Base-by-base conservation (phyloP, 2,113 vertebrate species). In the Indri indri region DNA sequence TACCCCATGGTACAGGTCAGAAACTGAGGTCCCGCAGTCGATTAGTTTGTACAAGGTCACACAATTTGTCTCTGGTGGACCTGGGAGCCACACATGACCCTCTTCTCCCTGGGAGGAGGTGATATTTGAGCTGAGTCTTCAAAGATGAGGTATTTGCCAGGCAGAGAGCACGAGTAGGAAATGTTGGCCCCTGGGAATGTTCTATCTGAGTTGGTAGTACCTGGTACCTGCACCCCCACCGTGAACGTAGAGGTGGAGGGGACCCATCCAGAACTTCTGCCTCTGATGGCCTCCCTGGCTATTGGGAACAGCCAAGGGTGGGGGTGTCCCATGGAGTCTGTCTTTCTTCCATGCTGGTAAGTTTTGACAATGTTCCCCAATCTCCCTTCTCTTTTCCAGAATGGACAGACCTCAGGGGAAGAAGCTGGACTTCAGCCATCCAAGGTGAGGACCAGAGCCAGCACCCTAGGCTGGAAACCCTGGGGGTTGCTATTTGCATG, bases 361-460 rank as follows among this genome's bases (percentile, higher is more conserved):
- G 32, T 81, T 94, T 68, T 97, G 59, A 85, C 47, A 20, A 3
- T n/a, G 9, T 6, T 68, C 32, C 14, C 30, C 37, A 9, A 30
- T 87, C 88, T 97, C 59, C 94, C 95, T 95, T 97, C 30, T 97
- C 92, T 96, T 98, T 99, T 98, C 89, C 97, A 99, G 99, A 99
- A 99, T 1, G 99, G 99, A 65, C 99, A 99, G 94, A 91, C 97
- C 73, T 96, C 97, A 89, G 97, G 97, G 54, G 99, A 99, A 94
- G 99, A 99, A 98, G 91, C 96, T 84, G 98, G 98, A 87, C 98
- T 98, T 83, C 93, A 96, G 97, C 97, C 94, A 34, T 68, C 93
- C 82, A 98, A 99, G 98, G 99, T 99, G 98, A 98, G 96, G 80
- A 47, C 84, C 16, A 32, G 40, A 30, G 52, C 52, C 47, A 83